A percentile compares a stretch with the other conserved stretches of the same genome.
Evolutionary conservation across 64 coral and sea anemone genomes (phyloP).

Genomic region (Montipora foliosa): DNA sequence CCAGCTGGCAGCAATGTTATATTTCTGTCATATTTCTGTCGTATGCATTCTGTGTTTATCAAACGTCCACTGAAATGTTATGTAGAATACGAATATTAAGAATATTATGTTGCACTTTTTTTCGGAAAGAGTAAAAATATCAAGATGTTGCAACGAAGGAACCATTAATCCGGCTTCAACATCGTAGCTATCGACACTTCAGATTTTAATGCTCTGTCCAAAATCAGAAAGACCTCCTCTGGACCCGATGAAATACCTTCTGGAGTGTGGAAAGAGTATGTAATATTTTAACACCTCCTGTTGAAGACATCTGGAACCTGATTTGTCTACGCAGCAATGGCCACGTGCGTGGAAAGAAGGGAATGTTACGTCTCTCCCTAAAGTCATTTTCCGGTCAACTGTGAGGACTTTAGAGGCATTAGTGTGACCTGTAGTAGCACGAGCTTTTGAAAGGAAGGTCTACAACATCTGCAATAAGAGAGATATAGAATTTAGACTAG

Average conservation of each 20-base stretch:
- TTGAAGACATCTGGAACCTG: background rate
- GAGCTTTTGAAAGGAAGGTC: background rate
- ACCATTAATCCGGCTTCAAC: too few relatives aligned
- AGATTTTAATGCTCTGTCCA: too few relatives aligned
- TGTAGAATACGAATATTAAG: too few relatives aligned
- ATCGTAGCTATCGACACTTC: too few relatives aligned
- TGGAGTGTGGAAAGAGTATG: slow-evolving; percentile 15
- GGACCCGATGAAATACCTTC: background rate
- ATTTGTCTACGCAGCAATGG: slow-evolving; percentile 3
- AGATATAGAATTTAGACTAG: background rate
- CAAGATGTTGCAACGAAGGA: too few relatives aligned
- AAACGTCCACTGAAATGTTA: background rate
- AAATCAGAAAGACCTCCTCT: too few relatives aligned
- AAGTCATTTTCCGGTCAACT: background rate
- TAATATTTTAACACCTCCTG: background rate
- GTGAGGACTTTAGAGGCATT: background rate
- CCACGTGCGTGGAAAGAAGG: slow-evolving; percentile 2
- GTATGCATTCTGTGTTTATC: background rate
- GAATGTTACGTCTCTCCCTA: background rate
- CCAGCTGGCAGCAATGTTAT: background rate
- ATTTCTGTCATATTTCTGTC: background rate
- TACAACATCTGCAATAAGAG: background rate
- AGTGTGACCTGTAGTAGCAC: background rate
- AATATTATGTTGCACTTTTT: too few relatives aligned
- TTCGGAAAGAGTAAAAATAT: too few relatives aligned